phyloP scores from a whole-genome alignment of 2,113 vertebrate genomes.

The Hydrochoerus hydrochaeris region DNA sequence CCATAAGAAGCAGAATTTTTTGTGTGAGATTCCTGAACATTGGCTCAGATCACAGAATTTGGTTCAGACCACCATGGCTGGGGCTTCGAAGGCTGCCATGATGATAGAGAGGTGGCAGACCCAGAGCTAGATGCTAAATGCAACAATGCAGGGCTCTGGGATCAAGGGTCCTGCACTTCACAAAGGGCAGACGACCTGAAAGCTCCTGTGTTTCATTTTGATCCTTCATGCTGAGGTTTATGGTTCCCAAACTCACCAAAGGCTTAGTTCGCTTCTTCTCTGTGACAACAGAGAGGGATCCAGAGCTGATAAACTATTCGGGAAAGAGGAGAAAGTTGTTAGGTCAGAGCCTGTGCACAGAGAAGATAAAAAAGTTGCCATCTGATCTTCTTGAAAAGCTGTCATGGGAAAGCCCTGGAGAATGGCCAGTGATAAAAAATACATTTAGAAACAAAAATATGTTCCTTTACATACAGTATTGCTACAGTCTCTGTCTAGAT shows the following conservation, averaged over 20 bases:
- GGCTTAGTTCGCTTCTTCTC: not conserved
- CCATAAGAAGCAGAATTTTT: not conserved
- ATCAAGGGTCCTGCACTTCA: not conserved
- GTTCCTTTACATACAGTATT: not conserved
- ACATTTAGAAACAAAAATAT: not conserved
- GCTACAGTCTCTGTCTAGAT: too few relatives aligned
- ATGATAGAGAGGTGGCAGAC: too few relatives aligned
- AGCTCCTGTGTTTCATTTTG: not conserved
- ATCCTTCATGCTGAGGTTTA: not conserved
- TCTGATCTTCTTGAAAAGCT: not conserved
- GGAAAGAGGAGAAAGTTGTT: not conserved
- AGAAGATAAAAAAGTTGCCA: not conserved
- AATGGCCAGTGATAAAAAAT: not conserved
- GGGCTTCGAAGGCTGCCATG: not conserved
- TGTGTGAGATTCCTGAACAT: not conserved
- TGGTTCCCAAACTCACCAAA: slow-evolving; percentile 64
- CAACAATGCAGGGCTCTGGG: not conserved
- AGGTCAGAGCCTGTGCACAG: not conserved
- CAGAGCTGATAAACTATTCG: slow-evolving; percentile 62
- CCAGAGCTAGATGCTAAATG: not conserved
- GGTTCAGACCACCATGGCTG: not conserved
- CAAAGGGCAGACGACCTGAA: not conserved
- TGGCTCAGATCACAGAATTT: not conserved
- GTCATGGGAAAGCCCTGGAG: not conserved
- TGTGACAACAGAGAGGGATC: slow-evolving; percentile 16